These are phyloP conservation scores for Oeneis ivallda DNA, from an alignment of 2,888 invertebrate species.

Conservation along the genomic window DNA sequence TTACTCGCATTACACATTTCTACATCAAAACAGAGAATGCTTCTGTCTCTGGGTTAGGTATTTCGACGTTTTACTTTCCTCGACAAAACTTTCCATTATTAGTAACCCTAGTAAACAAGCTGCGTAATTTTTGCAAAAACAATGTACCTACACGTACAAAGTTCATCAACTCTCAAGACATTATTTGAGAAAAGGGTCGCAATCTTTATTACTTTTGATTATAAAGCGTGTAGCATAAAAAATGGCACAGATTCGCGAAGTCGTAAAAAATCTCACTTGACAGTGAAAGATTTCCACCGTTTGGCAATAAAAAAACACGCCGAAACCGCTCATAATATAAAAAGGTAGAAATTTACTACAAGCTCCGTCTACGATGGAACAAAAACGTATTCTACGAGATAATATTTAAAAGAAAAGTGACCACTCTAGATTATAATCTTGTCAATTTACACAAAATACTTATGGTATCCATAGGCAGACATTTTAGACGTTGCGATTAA, in stretches of 20 bases:
- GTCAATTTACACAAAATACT: no score
- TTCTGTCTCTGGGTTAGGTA: not conserved
- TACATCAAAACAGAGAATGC: conserved; percentile 5
- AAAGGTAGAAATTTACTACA: no score
- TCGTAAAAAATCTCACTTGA: not conserved
- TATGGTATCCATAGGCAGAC: no score
- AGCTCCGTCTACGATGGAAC: not conserved
- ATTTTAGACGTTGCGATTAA: no score
- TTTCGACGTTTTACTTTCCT: not conserved
- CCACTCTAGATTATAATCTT: no score
- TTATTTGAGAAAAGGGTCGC: not conserved
- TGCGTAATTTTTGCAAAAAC: conserved; percentile 1
- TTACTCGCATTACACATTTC: not conserved
- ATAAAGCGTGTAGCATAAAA: not conserved
- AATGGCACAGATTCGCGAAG: not conserved
- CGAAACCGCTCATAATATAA: not conserved
- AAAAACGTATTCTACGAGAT: not conserved
- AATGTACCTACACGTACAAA: no score
- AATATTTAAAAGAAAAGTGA: no score
- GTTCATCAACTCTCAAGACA: conserved; percentile 11
- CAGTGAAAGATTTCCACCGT: not conserved
- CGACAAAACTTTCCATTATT: conserved; percentile 10
- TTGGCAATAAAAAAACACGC: not conserved
- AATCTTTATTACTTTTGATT: conserved; percentile 12
- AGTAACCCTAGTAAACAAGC: not conserved